phyloP scores from a whole-genome alignment of 1,140 invertebrate genomes.

The Trichonephila clavipes region DNA sequence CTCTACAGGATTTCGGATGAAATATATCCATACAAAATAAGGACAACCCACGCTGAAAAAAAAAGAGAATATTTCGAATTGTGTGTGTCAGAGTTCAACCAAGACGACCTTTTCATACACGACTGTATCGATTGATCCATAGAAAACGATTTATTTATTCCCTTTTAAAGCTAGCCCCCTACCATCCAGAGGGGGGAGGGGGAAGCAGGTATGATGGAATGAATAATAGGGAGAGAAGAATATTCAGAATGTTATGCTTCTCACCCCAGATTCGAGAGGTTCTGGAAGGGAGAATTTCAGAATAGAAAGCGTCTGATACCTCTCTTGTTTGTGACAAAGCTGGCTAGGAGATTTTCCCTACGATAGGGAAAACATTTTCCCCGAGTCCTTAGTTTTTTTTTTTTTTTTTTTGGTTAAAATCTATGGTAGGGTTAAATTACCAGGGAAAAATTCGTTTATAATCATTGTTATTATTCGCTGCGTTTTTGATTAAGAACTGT shows the following conservation, averaged over 20 bases:
- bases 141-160: background rate
- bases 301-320: background rate
- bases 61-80: background rate
- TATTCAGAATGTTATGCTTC: background rate
- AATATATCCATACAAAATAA: background rate
- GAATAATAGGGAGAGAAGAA: slow-evolving; percentile 6
- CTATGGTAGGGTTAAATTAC: no score
- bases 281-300: background rate
- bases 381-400: no score
- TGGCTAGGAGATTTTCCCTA: background rate
- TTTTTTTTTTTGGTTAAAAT: no score
- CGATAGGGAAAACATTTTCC: background rate
- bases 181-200: background rate
- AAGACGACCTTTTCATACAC: background rate
- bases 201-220: background rate
- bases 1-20: background rate
- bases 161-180: background rate
- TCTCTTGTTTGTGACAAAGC: background rate
- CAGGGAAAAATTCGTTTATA: no score
- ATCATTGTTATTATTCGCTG: no score
- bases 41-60: background rate
- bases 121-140: slow-evolving; percentile 39
- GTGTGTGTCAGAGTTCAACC: slow-evolving; percentile 10
- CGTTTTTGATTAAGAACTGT: no score
- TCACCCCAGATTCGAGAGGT: background rate